These are phyloP conservation scores for Acrocephalus arundinaceus DNA, from an alignment of 2,113 vertebrate species.

Conservation along the genomic window DNA sequence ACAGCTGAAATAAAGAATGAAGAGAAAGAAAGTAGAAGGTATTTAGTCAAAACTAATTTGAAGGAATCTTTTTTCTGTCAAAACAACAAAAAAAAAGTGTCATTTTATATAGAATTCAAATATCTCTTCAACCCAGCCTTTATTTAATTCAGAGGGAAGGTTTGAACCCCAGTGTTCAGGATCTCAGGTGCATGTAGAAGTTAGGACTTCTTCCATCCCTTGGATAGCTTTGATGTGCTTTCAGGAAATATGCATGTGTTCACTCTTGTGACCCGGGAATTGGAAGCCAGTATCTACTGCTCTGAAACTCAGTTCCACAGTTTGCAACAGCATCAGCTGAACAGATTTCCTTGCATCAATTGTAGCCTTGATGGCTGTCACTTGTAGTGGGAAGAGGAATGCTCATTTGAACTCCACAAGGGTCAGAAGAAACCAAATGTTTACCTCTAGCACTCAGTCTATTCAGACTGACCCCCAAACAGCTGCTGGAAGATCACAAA, in stretches of 20 bases:
- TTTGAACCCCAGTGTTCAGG: neutral
- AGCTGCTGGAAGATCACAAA: neutral
- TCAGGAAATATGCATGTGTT: neutral
- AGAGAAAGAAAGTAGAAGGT: neutral
- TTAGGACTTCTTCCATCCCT: neutral
- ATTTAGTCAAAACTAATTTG: neutral
- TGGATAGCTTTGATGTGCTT: neutral
- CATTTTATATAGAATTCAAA: neutral
- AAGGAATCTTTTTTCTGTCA: neutral
- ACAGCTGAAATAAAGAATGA: neutral
- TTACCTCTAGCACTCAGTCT: neutral
- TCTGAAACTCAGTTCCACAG: neutral
- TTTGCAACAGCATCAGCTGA: neutral
- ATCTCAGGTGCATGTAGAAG: neutral
- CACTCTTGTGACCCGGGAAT: neutral
- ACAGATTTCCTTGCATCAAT: neutral
- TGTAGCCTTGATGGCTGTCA: neutral
- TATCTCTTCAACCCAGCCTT: neutral
- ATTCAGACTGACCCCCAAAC: neutral
- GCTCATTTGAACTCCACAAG: neutral
- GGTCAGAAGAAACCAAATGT: rapidly evolving
- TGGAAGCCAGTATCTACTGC: neutral
- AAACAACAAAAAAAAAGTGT: neutral
- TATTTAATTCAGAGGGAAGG: neutral
- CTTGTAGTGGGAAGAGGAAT: neutral